A percentile compares a stretch with the other conserved stretches of the same genome.
phyloP scores from a whole-genome alignment of 1,140 invertebrate genomes.

The Drosophila littoralis region DNA sequence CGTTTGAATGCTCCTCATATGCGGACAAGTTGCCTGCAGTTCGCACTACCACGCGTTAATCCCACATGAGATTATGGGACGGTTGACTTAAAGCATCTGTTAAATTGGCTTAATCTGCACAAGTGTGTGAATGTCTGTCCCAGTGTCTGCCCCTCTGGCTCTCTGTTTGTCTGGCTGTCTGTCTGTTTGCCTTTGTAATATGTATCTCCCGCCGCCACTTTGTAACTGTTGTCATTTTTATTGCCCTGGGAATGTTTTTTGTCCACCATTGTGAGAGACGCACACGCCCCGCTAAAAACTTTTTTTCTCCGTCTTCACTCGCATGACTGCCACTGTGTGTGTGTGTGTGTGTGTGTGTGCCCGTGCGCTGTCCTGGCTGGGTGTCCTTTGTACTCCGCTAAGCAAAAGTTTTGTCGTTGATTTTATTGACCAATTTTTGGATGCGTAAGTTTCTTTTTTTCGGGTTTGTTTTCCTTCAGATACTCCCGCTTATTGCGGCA shows the following conservation, averaged over 20 bases:
- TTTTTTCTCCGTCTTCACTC: conserved; percentile 36
- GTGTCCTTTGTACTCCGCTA: conserved; percentile 72
- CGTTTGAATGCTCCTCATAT: conserved; percentile 10
- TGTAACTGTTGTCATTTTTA: conserved; percentile 83
- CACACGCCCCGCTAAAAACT: conserved; percentile 61
- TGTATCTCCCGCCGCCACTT: conserved; percentile 75
- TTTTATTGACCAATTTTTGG: conserved; percentile 83
- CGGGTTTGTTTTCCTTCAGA: conserved; percentile 17
- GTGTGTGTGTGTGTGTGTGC: conserved; percentile 16
- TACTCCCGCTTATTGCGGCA: conserved; percentile 32
- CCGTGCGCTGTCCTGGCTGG: conserved; percentile 36
- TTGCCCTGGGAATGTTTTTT: conserved; percentile 82
- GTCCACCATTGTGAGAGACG: conserved; percentile 59
- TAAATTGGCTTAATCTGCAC: conserved; percentile 60
- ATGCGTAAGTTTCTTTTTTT: conserved; percentile 71
- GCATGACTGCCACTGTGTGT: conserved; percentile 16
- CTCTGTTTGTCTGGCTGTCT: conserved; percentile 25
- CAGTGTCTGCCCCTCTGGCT: conserved; percentile 40
- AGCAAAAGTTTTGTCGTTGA: conserved; percentile 80
- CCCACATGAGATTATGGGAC: conserved; percentile 69
- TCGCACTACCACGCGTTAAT: conserved; percentile 68
- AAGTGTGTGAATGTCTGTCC: conserved; percentile 55
- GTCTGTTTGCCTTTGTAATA: conserved; percentile 58
- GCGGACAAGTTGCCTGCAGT: conserved; percentile 31
- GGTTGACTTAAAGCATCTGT: conserved; percentile 57